A percentile compares a stretch with the other conserved stretches of the same genome.
Conservation (phyloP, 2,113 vertebrate species). For the Pseudorectes ferrugineus region DNA sequence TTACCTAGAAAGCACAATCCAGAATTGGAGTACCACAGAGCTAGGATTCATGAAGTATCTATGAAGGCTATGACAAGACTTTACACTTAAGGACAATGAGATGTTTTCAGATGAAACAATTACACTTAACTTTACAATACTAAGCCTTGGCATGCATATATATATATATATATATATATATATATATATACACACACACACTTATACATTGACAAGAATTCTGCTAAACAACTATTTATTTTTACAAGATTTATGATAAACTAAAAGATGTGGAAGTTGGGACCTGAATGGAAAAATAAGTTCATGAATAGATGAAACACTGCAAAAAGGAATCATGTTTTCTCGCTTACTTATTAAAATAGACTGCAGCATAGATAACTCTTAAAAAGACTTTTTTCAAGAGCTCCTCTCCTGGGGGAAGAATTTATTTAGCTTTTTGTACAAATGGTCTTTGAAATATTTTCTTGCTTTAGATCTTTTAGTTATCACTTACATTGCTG, state of each 20-base stretch:
- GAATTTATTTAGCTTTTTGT: background rate
- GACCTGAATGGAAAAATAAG: background rate
- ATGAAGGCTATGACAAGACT: background rate
- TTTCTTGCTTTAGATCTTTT: background rate
- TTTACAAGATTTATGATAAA: background rate
- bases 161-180: background rate
- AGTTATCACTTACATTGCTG: background rate
- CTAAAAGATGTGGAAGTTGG: background rate
- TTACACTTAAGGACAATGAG: background rate
- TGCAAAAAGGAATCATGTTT: background rate
- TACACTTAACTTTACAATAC: background rate
- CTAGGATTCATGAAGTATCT: background rate
- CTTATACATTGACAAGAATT: background rate
- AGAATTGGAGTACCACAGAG: background rate
- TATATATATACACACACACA: rapidly evolving
- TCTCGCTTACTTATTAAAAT: background rate
- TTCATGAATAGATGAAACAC: background rate
- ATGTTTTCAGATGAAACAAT: background rate
- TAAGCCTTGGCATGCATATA: background rate
- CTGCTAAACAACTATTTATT: background rate
- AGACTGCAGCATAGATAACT: background rate
- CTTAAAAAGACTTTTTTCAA: background rate
- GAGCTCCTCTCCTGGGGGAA: background rate
- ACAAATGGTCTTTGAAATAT: background rate
- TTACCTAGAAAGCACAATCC: background rate